phyloP scores from a whole-genome alignment of 2,888 invertebrate species.

The Priocnemis perturbator region DNA sequence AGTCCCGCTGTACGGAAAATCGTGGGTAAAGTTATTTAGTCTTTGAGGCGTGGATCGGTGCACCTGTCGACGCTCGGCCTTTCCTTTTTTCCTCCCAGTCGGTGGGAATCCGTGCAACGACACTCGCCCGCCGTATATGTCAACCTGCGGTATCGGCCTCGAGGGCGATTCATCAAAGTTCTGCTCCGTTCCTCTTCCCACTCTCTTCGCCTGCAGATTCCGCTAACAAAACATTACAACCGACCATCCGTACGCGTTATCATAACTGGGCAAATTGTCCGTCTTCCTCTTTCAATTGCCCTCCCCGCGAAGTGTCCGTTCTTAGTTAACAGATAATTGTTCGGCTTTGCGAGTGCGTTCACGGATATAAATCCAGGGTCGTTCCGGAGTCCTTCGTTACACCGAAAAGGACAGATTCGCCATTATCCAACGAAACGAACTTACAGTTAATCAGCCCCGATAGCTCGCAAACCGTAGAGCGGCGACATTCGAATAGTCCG shows the following conservation, averaged over 20 bases:
- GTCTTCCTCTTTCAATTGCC: no score
- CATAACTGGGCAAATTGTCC: conserved; percentile 2
- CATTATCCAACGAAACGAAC: no score
- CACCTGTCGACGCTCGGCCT: conserved; percentile 46
- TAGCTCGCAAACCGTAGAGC: no score
- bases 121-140: conserved; percentile 62
- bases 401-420: no score
- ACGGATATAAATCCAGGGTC: no score
- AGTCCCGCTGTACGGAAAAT: conserved; percentile 34
- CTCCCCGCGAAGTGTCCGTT: no score
- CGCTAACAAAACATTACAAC: conserved; percentile 57
- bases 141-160: conserved; percentile 67
- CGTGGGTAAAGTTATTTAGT: conserved; percentile 56
- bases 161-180: conserved; percentile 66
- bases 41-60: conserved; percentile 49
- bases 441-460: no score
- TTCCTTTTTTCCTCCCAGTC: conserved; percentile 40
- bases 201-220: conserved; percentile 29
- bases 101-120: conserved; percentile 56
- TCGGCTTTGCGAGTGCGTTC: no score
- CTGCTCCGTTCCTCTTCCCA: conserved; percentile 36
- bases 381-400: no score
- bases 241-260: background rate
- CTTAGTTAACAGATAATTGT: no score
- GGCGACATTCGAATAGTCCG: no score